Evolutionary conservation across 2,888 invertebrate genomes (phyloP).

Genomic region (Chelonus formosanus): DNA sequence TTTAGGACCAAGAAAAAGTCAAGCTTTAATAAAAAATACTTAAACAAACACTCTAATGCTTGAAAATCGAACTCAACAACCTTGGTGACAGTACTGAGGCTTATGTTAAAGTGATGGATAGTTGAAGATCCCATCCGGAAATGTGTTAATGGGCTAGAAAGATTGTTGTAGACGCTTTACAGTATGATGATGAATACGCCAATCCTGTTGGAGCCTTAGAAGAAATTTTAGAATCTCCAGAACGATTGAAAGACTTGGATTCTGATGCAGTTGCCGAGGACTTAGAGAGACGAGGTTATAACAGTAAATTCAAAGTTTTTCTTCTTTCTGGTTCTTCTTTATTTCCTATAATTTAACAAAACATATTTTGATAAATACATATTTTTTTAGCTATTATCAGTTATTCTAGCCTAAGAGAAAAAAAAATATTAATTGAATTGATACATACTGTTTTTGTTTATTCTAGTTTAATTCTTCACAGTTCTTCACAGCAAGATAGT

Average conservation of each 20-base stretch:
- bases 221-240: constrained; percentile 95
- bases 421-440: too few species aligned
- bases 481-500: too few species aligned
- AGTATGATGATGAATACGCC: constrained; percentile 96
- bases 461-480: too few species aligned
- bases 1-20: constrained; percentile 93
- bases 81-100: constrained; percentile 93
- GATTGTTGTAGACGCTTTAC: constrained; percentile 99
- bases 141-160: constrained; percentile 99
- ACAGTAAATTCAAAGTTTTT: too few species aligned
- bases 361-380: too few species aligned
- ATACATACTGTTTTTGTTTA: too few species aligned
- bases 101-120: constrained; percentile 95
- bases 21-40: constrained; percentile 83
- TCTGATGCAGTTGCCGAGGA: constrained; percentile 98
- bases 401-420: too few species aligned
- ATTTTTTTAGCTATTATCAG: too few species aligned
- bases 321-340: too few species aligned
- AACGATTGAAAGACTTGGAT: constrained; percentile 93
- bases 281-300: constrained; percentile 86
- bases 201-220: constrained; percentile 97
- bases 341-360: too few species aligned
- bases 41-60: constrained; percentile 91
- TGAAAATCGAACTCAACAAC: constrained; percentile 93
- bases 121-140: constrained; percentile 98